These are phyloP conservation scores for Albula goreensis DNA, from an alignment of 2,113 vertebrate species.

Conservation along the genomic window DNA sequence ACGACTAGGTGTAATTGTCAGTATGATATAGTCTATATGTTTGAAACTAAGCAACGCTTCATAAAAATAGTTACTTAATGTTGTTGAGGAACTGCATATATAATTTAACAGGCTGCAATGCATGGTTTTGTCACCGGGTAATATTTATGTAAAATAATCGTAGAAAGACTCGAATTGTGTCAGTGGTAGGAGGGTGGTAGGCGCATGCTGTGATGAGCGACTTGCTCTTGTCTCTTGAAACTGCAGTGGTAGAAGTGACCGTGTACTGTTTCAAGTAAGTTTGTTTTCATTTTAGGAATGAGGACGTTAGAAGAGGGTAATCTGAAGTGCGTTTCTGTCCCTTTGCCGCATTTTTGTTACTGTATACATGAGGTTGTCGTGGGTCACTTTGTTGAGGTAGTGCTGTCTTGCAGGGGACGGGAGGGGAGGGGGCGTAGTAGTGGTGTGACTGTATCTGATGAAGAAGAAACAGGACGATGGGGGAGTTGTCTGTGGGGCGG, in stretches of 20 bases:
- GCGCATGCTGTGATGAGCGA: neutral
- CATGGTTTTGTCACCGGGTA: neutral
- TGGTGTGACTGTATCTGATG: conserved; percentile 34
- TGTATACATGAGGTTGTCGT: conserved; percentile 57
- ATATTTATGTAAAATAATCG: neutral
- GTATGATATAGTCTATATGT: neutral
- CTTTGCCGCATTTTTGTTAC: conserved; percentile 36
- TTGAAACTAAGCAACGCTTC: neutral
- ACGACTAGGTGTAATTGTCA: neutral
- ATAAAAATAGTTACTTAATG: neutral
- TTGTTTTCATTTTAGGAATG: neutral
- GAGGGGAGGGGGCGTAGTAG: conserved; percentile 54
- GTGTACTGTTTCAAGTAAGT: conserved; percentile 6
- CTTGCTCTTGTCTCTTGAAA: conserved; percentile 5
- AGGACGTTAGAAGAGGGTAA: conserved; percentile 28
- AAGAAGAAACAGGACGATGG: conserved; percentile 49
- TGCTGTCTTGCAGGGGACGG: conserved; percentile 46
- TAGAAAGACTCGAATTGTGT: neutral
- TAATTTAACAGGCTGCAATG: neutral
- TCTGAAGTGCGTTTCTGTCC: conserved; percentile 60
- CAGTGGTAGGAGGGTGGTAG: neutral
- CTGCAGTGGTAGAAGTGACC: neutral
- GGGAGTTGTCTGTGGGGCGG: conserved; percentile 67
- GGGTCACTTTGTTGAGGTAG: conserved; percentile 46
- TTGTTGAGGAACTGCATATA: neutral